These are phyloP conservation scores for Xerus inauris DNA, from an alignment of 2,113 vertebrate species.

Conservation along the genomic window DNA sequence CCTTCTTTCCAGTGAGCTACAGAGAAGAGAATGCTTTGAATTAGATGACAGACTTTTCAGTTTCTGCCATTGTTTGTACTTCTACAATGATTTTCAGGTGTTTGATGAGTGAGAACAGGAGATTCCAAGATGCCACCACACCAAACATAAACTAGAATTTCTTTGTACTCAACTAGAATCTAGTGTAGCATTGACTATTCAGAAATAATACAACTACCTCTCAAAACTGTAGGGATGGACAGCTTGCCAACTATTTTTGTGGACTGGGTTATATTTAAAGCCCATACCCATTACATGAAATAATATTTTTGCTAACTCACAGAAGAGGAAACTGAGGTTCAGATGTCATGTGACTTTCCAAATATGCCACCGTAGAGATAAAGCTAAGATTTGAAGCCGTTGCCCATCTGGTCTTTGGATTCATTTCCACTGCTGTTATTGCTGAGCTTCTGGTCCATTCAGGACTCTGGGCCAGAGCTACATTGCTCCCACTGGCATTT, in stretches of 20 bases:
- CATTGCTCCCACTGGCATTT: background rate
- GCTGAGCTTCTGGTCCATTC: background rate
- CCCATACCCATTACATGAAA: background rate
- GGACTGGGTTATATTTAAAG: background rate
- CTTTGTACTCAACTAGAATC: constrained; percentile 23
- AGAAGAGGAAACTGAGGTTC: constrained; percentile 30
- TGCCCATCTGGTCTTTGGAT: background rate
- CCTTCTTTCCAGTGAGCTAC: background rate
- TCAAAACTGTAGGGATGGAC: background rate
- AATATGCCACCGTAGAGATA: background rate
- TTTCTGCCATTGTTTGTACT: background rate
- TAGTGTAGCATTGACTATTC: background rate
- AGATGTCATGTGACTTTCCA: background rate
- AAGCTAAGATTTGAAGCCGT: background rate
- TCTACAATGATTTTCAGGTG: constrained; percentile 52
- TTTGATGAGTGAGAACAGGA: constrained; percentile 74
- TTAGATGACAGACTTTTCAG: constrained; percentile 32
- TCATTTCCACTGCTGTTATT: background rate
- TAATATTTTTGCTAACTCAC: background rate
- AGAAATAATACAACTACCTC: background rate
- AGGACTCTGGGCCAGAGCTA: background rate
- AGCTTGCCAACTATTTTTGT: background rate
- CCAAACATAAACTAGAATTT: constrained; percentile 63
- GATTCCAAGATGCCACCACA: background rate
- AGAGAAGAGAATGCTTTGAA: constrained; percentile 20